Percentiles rank a stretch among this genome's conserved stretches.
These are phyloP conservation scores for Diploscapter pachys DNA, from an alignment of 1,140 invertebrate genomes.

Conservation along the genomic window DNA sequence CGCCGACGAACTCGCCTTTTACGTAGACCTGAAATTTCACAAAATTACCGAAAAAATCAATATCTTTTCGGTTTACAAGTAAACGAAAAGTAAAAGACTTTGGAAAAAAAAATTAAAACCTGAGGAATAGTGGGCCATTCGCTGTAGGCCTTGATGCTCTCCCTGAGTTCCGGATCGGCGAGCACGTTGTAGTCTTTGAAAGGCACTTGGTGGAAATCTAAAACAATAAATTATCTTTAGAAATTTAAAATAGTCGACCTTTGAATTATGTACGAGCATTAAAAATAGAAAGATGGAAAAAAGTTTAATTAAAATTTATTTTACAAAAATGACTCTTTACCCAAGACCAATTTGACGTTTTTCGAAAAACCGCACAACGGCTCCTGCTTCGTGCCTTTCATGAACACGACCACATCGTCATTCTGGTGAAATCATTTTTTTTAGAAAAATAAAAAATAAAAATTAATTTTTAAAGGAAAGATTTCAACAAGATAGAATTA, in stretches of 20 bases:
- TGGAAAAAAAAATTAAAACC: neutral
- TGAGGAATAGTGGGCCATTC: constrained; percentile 50
- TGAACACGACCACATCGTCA: constrained; percentile 55
- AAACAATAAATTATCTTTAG: constrained; percentile 40
- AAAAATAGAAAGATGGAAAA: constrained; percentile 5
- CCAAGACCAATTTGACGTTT: constrained; percentile 53
- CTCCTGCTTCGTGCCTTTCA: constrained; percentile 54
- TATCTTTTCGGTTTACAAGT: too few relatives aligned
- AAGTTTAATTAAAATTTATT: neutral
- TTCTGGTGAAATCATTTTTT: constrained; percentile 5
- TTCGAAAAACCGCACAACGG: constrained; percentile 53
- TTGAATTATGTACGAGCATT: neutral
- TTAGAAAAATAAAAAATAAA: constrained; percentile 7
- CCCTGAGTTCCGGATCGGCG: constrained; percentile 47
- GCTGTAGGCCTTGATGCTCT: constrained; percentile 54
- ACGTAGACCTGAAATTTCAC: constrained; percentile 51
- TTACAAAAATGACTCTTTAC: neutral
- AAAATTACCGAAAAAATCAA: too few relatives aligned
- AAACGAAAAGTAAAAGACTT: too few relatives aligned
- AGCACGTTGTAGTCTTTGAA: constrained; percentile 53
- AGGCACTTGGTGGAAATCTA: constrained; percentile 50
- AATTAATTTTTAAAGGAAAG: neutral
- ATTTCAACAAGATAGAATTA: neutral
- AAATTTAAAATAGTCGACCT: neutral
- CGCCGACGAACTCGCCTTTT: constrained; percentile 55